A percentile compares a stretch with the other conserved stretches of the same genome.
These are phyloP conservation scores for Saccostrea glomerata DNA, from an alignment of 1,140 invertebrate genomes.

Conservation along the genomic window DNA sequence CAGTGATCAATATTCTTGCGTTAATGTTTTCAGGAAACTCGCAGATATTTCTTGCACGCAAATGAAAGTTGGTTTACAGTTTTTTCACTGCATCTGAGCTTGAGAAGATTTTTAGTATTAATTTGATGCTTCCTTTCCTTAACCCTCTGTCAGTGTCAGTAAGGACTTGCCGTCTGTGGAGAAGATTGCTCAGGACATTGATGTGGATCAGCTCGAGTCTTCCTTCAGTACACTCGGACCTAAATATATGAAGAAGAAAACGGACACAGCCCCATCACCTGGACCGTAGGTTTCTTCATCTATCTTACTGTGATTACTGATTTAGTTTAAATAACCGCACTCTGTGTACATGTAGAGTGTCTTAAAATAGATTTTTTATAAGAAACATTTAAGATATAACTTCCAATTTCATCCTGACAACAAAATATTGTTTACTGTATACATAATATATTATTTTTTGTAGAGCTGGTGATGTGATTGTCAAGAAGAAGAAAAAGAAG, in stretches of 20 bases:
- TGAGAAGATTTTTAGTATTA: too few relatives aligned
- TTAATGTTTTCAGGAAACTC: too few relatives aligned
- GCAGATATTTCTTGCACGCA: too few relatives aligned
- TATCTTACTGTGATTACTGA: background rate
- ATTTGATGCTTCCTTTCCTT: constrained; percentile 43
- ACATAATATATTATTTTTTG: constrained; percentile 39
- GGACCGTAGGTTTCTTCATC: constrained; percentile 65
- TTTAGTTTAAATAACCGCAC: too few relatives aligned
- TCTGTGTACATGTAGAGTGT: too few relatives aligned
- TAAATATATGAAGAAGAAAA: constrained; percentile 87
- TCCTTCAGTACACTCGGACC: constrained; percentile 92
- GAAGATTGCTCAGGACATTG: constrained; percentile 84
- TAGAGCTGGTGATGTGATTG: constrained; percentile 65
- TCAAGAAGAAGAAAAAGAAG: constrained; percentile 81
- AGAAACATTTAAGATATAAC: too few relatives aligned
- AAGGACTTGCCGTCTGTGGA: constrained; percentile 84
- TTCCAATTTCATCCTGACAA: too few relatives aligned
- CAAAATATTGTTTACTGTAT: background rate
- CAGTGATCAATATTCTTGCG: too few relatives aligned
- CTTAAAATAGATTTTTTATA: too few relatives aligned
- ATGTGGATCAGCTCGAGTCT: constrained; percentile 91
- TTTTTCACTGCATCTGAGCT: too few relatives aligned
- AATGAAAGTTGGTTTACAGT: too few relatives aligned
- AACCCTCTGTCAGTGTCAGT: constrained; percentile 73
- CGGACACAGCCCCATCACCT: constrained; percentile 74